These are phyloP conservation scores for Meandrusa payeni DNA, from an alignment of 2,888 invertebrate species.

Conservation along the genomic window DNA sequence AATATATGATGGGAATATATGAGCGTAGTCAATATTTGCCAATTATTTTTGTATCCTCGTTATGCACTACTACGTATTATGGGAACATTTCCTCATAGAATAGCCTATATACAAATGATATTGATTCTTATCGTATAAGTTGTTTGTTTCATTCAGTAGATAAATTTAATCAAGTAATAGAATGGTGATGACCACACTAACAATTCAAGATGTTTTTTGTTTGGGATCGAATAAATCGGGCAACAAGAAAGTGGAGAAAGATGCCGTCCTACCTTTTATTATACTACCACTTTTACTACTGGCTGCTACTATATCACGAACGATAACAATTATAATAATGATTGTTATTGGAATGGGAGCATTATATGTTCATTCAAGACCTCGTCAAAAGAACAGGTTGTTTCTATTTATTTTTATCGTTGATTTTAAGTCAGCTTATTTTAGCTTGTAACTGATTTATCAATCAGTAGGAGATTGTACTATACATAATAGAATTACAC, in stretches of 20 bases:
- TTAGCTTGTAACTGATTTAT: no score
- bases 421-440: no score
- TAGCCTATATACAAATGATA: no score
- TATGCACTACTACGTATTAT: no score
- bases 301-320: slow-evolving; percentile 56
- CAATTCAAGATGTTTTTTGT: slow-evolving; percentile 56
- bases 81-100: no score
- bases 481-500: no score
- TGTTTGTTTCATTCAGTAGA: no score
- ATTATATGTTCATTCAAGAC: slow-evolving; percentile 64
- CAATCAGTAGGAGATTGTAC: no score
- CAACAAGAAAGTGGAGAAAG: slow-evolving; percentile 58
- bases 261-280: slow-evolving; percentile 62
- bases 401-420: neutral
- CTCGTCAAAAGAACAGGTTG: slow-evolving; percentile 70
- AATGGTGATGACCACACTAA: slow-evolving; percentile 48
- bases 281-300: slow-evolving; percentile 60
- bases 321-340: slow-evolving; percentile 59
- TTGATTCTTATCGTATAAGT: no score
- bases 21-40: no score
- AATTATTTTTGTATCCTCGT: no score
- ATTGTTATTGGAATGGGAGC: slow-evolving; percentile 66
- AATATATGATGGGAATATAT: no score
- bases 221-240: slow-evolving; percentile 43
- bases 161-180: slow-evolving; percentile 19